Conservation (phyloP, 2,113 vertebrate species). For the Coryphaenoides rupestris region DNA sequence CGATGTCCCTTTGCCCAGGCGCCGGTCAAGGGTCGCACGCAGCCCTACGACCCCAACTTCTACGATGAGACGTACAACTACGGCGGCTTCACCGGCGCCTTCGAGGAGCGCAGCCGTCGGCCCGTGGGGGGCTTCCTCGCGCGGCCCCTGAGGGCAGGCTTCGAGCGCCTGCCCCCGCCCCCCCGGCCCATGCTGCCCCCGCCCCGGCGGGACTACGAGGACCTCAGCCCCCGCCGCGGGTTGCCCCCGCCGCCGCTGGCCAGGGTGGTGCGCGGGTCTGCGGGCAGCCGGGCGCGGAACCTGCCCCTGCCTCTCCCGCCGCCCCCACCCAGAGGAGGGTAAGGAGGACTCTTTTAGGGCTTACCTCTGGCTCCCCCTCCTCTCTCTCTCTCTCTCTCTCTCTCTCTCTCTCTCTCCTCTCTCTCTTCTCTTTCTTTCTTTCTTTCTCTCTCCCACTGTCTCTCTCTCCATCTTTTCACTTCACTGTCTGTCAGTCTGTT, state of each 20-base stretch:
- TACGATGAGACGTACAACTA: slow-evolving; percentile 98
- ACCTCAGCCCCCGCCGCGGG: slow-evolving; percentile 93
- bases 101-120: slow-evolving; percentile 88
- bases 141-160: slow-evolving; percentile 81
- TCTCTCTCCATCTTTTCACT: too few relatives aligned
- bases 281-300: slow-evolving; percentile 89
- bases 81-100: slow-evolving; percentile 95
- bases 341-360: too few relatives aligned
- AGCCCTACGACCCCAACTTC: slow-evolving; percentile 96
- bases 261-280: slow-evolving; percentile 81
- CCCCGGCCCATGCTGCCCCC: slow-evolving; percentile 84
- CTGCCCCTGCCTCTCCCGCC: slow-evolving; percentile 93
- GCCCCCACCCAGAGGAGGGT: slow-evolving; percentile 95
- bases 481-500: too few relatives aligned
- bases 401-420: too few relatives aligned
- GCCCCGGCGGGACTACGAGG: slow-evolving; percentile 92
- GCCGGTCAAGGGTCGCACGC: slow-evolving; percentile 93
- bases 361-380: too few relatives aligned
- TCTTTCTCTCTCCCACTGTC: too few relatives aligned
- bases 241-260: slow-evolving; percentile 81
- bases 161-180: slow-evolving; percentile 88
- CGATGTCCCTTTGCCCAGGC: slow-evolving; percentile 80
- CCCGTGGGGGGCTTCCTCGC: slow-evolving; percentile 88
- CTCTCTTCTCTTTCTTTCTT: too few relatives aligned
- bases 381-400: too few relatives aligned